These are phyloP conservation scores for Orthonevra nobilis DNA, from an alignment of 2,888 invertebrate species.

Conservation along the genomic window DNA sequence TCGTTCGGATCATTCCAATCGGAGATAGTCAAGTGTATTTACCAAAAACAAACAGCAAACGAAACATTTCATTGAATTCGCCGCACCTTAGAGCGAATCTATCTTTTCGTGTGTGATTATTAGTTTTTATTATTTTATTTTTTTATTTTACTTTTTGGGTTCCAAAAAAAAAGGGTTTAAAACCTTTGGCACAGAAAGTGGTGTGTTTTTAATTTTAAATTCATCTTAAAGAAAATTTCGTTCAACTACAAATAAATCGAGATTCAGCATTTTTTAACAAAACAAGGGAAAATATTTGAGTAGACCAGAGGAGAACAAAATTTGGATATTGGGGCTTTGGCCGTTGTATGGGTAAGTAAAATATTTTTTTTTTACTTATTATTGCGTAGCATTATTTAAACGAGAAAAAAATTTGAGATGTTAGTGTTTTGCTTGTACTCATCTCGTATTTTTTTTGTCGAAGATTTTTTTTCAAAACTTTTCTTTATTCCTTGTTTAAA, in stretches of 20 bases:
- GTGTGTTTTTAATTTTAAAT: no score
- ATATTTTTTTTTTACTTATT: slow-evolving; percentile 22
- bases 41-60: neutral
- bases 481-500: no score
- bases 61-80: slow-evolving; percentile 30
- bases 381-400: slow-evolving; percentile 75
- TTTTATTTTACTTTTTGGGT: slow-evolving; percentile 1
- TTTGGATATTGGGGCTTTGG: slow-evolving; percentile 79
- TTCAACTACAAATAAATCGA: slow-evolving; percentile 3
- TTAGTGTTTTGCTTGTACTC: no score
- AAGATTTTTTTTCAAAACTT: no score
- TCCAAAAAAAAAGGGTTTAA: slow-evolving; percentile 10
- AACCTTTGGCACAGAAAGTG: no score
- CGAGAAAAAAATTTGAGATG: no score
- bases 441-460: no score
- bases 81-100: slow-evolving; percentile 34
- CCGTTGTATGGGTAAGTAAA: slow-evolving; percentile 82
- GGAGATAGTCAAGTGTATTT: slow-evolving; percentile 4
- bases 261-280: neutral
- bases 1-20: slow-evolving; percentile 59
- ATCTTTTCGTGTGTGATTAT: slow-evolving; percentile 11
- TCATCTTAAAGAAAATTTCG: slow-evolving; percentile 21
- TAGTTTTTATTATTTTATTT: neutral
- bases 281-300: slow-evolving; percentile 20
- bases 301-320: slow-evolving; percentile 72